Conservation (phyloP, 2,888 invertebrate genomes). For the Lapara coniferarum region DNA sequence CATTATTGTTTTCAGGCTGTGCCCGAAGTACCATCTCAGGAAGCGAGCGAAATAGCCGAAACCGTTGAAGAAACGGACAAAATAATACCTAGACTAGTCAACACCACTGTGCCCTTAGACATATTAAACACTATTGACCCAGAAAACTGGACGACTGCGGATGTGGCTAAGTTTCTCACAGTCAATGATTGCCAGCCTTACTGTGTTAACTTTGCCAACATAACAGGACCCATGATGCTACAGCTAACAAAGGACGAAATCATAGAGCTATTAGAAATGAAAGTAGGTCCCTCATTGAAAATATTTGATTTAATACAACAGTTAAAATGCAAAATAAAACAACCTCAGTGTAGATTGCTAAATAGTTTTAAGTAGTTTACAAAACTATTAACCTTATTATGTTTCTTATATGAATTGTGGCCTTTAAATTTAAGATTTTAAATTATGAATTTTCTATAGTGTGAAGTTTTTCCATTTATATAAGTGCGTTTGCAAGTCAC, state of each 20-base stretch:
- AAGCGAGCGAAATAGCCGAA: conserved; percentile 51
- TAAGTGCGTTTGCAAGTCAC: conserved; percentile 30
- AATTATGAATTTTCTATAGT: conserved; percentile 32
- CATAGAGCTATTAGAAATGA: conserved; percentile 94
- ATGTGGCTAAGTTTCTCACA: conserved; percentile 94
- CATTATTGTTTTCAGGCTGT: conserved; percentile 7
- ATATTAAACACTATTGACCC: conserved; percentile 79
- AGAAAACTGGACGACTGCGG: conserved; percentile 88
- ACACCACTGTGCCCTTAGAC: conserved; percentile 78
- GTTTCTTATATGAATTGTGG: conserved; percentile 32
- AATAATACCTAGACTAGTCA: conserved; percentile 86
- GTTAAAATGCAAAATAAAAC: conserved; percentile 92
- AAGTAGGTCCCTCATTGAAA: conserved; percentile 97
- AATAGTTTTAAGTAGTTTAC: conserved; percentile 46
- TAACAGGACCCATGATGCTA: conserved; percentile 92
- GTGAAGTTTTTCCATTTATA: conserved; percentile 30
- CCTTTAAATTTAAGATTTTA: conserved; percentile 33
- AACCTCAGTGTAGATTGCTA: conserved; percentile 85
- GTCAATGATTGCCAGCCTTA: conserved; percentile 93
- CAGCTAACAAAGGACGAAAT: conserved; percentile 95
- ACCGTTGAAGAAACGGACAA: conserved; percentile 52
- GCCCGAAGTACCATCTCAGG: conserved; percentile 52
- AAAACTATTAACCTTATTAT: conserved; percentile 12
- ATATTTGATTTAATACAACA: conserved; percentile 96
- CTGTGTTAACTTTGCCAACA: conserved; percentile 86